phyloP scores from a whole-genome alignment of 1,140 invertebrate species.

The Apis cerana region DNA sequence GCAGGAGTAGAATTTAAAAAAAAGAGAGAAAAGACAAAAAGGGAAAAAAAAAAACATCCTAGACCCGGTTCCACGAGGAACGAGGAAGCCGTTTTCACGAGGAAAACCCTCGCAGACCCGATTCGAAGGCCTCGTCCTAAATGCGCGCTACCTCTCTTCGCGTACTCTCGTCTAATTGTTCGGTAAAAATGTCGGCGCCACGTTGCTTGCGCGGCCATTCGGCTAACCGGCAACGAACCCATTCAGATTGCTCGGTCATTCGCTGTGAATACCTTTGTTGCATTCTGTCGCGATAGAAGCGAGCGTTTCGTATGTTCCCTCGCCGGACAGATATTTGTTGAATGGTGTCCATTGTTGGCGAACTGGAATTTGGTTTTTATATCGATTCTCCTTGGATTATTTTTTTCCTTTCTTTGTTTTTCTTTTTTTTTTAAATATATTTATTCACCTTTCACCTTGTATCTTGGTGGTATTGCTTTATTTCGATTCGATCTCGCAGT shows the following conservation, averaged over 20 bases:
- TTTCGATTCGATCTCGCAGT: no score
- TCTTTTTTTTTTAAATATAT: neutral
- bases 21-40: no score
- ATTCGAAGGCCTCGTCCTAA: constrained; percentile 9
- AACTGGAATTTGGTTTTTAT: neutral
- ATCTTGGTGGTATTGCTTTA: no score
- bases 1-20: neutral
- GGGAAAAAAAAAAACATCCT: no score
- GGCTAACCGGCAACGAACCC: neutral
- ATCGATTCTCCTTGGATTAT: neutral
- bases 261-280: constrained; percentile 1
- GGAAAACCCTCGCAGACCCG: neutral
- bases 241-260: constrained; percentile 30
- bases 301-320: neutral
- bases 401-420: neutral
- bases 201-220: neutral
- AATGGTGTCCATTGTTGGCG: neutral
- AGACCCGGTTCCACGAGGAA: neutral
- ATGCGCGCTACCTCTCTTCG: neutral
- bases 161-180: constrained; percentile 22
- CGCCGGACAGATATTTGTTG: neutral
- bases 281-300: neutral
- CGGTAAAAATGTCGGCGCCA: constrained; percentile 1
- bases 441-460: no score
- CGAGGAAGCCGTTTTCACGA: neutral